phyloP scores from a whole-genome alignment of 1,140 invertebrate species.

The Battus philenor region DNA sequence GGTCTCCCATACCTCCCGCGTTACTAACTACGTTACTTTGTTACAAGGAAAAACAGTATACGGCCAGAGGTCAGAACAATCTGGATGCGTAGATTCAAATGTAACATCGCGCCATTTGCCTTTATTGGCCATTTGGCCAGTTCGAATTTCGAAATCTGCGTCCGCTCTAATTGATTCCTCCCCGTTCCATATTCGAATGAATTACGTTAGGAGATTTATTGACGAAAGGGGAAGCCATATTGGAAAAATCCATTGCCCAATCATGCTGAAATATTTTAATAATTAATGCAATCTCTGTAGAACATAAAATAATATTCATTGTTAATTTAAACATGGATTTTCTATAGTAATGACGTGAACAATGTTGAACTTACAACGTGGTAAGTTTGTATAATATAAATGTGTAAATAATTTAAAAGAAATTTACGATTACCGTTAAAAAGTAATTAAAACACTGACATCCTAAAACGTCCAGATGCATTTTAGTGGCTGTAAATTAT shows the following conservation, averaged over 20 bases:
- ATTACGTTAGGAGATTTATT: conserved; percentile 28
- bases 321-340: too few species aligned
- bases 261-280: conserved; percentile 4
- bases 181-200: conserved; percentile 36
- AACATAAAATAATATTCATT: conserved; percentile 3
- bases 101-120: conserved; percentile 53
- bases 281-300: too few species aligned
- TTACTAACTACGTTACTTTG: conserved; percentile 14
- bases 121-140: conserved; percentile 63
- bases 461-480: conserved; percentile 14
- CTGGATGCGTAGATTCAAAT: conserved; percentile 38
- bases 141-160: conserved; percentile 43
- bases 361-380: too few species aligned
- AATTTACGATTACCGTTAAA: background rate
- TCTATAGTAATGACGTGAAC: too few species aligned
- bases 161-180: conserved; percentile 54
- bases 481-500: conserved; percentile 17
- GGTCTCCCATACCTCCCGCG: conserved; percentile 21
- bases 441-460: too few species aligned
- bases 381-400: too few species aligned
- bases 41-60: conserved; percentile 19
- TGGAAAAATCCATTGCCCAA: conserved; percentile 12
- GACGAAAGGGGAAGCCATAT: conserved; percentile 18
- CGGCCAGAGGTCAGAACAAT: conserved; percentile 29
- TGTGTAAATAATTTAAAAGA: conserved; percentile 13